Evolutionary conservation across 2,888 invertebrate genomes (phyloP).

Genomic region (Psylliodes chrysocephalus): DNA sequence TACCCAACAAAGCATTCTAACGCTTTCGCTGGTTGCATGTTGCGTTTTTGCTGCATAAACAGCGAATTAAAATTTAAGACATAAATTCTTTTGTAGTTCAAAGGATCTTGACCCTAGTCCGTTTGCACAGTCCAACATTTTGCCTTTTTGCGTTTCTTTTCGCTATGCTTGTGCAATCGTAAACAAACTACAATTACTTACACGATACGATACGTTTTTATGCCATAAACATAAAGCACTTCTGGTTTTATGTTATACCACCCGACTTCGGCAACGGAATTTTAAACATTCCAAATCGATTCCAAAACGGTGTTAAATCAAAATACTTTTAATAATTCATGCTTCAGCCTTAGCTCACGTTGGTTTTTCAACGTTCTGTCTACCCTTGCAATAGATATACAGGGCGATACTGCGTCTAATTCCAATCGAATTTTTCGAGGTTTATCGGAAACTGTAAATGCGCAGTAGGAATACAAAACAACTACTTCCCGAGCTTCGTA

Average conservation of each 20-base stretch:
- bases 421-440: too few species aligned
- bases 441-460: too few species aligned
- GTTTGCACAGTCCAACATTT: conserved; percentile 3
- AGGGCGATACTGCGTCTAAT: too few species aligned
- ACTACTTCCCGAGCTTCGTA: too few species aligned
- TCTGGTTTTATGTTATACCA: not conserved
- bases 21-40: not conserved
- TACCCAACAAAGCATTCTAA: too few species aligned
- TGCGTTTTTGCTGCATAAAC: not conserved
- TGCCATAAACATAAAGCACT: conserved; percentile 2
- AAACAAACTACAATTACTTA: conserved; percentile 2
- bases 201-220: conserved; percentile 5
- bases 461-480: too few species aligned
- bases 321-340: too few species aligned
- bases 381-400: too few species aligned
- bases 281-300: not conserved
- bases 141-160: not conserved
- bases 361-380: too few species aligned
- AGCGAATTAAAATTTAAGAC: not conserved
- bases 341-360: too few species aligned
- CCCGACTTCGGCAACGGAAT: not conserved
- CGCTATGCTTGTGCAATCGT: not conserved
- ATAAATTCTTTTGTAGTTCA: not conserved
- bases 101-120: conserved; percentile 12
- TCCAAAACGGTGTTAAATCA: too few species aligned